phyloP scores from a whole-genome alignment of 2,888 invertebrate species.

The Synanthedon tipuliformis region DNA sequence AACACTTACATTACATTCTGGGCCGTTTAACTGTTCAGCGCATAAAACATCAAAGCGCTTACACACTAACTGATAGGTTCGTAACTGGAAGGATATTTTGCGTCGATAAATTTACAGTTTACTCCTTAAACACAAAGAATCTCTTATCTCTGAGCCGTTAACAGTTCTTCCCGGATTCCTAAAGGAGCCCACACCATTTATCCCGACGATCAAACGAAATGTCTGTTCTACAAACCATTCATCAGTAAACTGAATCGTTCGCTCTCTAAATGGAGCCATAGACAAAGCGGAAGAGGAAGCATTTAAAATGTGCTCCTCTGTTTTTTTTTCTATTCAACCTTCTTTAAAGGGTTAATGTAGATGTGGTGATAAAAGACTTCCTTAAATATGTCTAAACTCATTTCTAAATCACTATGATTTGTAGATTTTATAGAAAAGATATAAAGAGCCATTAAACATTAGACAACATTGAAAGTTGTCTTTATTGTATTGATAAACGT shows the following conservation, averaged over 20 bases:
- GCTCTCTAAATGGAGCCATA: conserved; percentile 41
- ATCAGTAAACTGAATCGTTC: conserved; percentile 41
- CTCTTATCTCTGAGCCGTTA: conserved; percentile 16
- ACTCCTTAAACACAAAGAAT: conserved; percentile 6
- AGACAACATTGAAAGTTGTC: too few relatives aligned
- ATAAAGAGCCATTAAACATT: too few relatives aligned
- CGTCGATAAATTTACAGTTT: conserved; percentile 1
- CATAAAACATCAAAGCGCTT: neutral
- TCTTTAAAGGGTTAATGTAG: too few relatives aligned
- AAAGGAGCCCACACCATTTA: conserved; percentile 43
- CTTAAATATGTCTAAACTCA: too few relatives aligned
- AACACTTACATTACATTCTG: too few relatives aligned
- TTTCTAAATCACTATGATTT: too few relatives aligned
- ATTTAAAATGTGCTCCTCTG: too few relatives aligned
- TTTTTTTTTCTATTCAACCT: too few relatives aligned
- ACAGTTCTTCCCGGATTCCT: conserved; percentile 43
- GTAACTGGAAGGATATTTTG: conserved; percentile 1
- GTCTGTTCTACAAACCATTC: conserved; percentile 40
- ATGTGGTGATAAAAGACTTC: too few relatives aligned
- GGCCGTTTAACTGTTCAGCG: neutral
- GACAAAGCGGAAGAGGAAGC: conserved; percentile 36
- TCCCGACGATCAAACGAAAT: conserved; percentile 53
- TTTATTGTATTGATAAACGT: too few relatives aligned
- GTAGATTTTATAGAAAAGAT: too few relatives aligned
- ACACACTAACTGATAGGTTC: neutral